A percentile compares a stretch with the other conserved stretches of the same genome.
phyloP scores from a whole-genome alignment of 2,797 vertebrate species.

The Phaenicophaeus curvirostris region DNA sequence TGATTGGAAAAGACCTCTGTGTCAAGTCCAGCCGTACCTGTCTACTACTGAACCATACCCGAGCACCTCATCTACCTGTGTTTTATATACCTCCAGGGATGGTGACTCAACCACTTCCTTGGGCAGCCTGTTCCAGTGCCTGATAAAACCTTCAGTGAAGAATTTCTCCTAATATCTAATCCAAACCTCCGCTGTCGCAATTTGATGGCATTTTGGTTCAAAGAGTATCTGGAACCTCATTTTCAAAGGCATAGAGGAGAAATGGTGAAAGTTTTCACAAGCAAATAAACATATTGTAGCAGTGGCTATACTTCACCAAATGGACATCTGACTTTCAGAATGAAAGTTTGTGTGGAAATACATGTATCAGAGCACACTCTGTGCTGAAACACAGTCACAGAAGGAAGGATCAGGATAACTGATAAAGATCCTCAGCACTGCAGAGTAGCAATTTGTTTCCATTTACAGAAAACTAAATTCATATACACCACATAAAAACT shows the following conservation, averaged over 20 bases:
- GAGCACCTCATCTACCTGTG: too few relatives aligned
- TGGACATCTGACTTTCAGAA: background rate
- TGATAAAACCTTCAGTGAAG: too few relatives aligned
- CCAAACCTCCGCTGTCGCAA: too few relatives aligned
- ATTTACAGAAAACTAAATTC: background rate
- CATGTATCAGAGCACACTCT: background rate
- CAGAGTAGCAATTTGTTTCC: background rate
- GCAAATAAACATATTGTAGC: background rate
- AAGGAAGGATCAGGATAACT: background rate
- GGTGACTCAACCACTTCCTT: too few relatives aligned
- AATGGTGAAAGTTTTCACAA: background rate
- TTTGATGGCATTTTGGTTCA: too few relatives aligned
- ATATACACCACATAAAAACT: background rate
- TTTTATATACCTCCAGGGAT: too few relatives aligned
- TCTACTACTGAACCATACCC: too few relatives aligned
- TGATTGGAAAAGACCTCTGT: too few relatives aligned
- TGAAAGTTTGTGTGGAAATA: background rate
- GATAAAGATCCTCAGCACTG: background rate
- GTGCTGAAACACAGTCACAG: background rate
- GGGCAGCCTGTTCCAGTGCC: too few relatives aligned
- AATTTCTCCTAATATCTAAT: too few relatives aligned
- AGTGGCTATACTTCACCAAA: background rate
- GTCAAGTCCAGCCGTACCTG: too few relatives aligned
- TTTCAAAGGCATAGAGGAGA: background rate
- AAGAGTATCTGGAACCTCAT: background rate